phyloP scores from a whole-genome alignment of 2,113 vertebrate genomes.

The Bufo bufo region DNA sequence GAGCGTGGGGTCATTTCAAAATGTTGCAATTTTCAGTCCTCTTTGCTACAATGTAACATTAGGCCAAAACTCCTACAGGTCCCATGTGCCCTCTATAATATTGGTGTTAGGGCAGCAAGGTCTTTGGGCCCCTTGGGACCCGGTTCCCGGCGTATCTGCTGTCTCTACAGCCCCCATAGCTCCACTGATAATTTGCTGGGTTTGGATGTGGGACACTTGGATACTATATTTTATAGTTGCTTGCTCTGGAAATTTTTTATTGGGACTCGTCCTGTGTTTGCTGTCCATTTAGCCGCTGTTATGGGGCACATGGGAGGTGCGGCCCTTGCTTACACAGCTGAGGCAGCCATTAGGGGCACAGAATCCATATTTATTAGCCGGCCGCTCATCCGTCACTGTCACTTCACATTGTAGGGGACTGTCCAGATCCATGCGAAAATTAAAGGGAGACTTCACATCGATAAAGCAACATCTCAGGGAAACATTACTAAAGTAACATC shows the following conservation, averaged over 20 bases:
- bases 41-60: not conserved
- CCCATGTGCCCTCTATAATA: not conserved
- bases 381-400: not conserved
- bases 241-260: not conserved
- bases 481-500: no score
- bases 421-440: not conserved
- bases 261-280: not conserved
- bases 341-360: not conserved
- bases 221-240: not conserved
- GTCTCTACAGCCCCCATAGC: not conserved
- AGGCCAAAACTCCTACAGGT: not conserved
- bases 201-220: not conserved
- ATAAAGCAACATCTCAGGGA: not conserved
- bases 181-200: not conserved
- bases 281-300: not conserved
- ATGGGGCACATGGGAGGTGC: not conserved
- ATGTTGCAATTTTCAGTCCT: not conserved
- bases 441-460: not conserved
- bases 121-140: not conserved
- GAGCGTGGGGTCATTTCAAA: no score
- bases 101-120: not conserved
- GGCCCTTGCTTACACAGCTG: not conserved
- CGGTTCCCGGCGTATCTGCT: no score
- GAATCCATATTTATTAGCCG: constrained; percentile 4
- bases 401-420: not conserved